Evolutionary conservation across 2,113 vertebrate genomes (phyloP), one percentile per base, ranked within the genome.

Genomic region (Excalfactoria chinensis): DNA sequence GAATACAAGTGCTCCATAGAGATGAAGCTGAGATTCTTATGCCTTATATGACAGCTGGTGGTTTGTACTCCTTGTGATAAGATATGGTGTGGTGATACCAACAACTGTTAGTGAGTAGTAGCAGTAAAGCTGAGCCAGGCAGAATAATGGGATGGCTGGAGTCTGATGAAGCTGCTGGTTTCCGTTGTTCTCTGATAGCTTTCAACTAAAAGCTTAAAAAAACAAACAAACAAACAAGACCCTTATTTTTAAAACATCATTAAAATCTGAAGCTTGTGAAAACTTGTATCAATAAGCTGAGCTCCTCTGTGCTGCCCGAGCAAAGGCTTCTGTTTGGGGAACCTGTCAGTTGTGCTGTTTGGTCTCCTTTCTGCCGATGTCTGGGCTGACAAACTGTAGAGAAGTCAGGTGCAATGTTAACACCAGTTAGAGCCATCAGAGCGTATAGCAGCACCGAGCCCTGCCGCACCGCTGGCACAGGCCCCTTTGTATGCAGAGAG

Each of bases 11-110:
- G 88, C 26, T 67, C 66, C 64, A 48, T 78, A 78, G 73, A 86
- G 88, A 92, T 66, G 58, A 76, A 84, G 44, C 74, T 78, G 59
- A 56, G 93, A 58, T 95, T 91, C 78, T 89, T 87, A 58, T 23
- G 63, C 84, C 74, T 84, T 84, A 35, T 64, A 84, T 72, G 89
- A 92, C 70, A 84, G 26, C 77, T 77, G 66, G 73, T 64, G 66
- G 8, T 72, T 92, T 48, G 26, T 55, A 13, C 48, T 71, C 62
- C 41, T 14, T 74, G 70, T 87, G 91, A 71, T 93, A 92, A 90
- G 83, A 73, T 89, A 67, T 53, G 81, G 73, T 35, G 68, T 51
- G 3, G 46, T 70, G 81, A 73, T 89, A 30, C 76, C 74, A 74
- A 84, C 3, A 53, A 77, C 35, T 18, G 26, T 64, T 37, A 19